Percentiles rank a stretch among this genome's conserved stretches.
Evolutionary conservation across 2,797 vertebrate genomes (phyloP).

Genomic region (Poliocrania exsul): DNA sequence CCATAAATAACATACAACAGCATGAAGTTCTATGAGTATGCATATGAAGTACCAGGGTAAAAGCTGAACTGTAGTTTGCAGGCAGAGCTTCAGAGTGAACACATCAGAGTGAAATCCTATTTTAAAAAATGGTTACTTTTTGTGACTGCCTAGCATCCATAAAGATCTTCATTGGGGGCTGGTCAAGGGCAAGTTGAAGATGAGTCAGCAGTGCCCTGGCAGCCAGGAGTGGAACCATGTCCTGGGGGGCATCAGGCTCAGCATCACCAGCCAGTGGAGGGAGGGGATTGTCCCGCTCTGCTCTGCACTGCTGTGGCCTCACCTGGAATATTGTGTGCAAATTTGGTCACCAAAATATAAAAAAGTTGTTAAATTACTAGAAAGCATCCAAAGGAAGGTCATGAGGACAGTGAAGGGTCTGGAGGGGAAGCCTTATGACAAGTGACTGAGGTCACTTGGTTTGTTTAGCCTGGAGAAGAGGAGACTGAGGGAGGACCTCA

Average conservation of each 20-base stretch:
- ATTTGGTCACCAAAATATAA: not conserved
- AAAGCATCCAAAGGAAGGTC: not conserved
- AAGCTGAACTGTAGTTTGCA: not conserved
- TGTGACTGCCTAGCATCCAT: not conserved
- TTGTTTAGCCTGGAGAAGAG: not conserved
- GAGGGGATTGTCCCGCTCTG: not conserved
- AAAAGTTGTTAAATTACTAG: not conserved
- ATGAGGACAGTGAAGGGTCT: not conserved
- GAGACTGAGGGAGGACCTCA: not conserved
- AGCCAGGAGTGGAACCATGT: no score
- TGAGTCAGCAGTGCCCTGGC: not conserved
- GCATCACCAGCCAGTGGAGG: fast-evolving
- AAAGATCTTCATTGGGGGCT: not conserved
- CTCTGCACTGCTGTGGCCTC: fast-evolving
- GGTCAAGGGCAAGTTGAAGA: fast-evolving
- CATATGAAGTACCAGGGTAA: not conserved
- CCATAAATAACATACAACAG: not conserved
- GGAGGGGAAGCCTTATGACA: fast-evolving
- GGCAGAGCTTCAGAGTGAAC: not conserved
- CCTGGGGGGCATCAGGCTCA: not conserved
- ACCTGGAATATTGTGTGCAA: fast-evolving
- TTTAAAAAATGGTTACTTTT: not conserved
- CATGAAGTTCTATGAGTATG: not conserved
- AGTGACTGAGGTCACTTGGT: not conserved
- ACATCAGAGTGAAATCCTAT: not conserved